phyloP scores from a whole-genome alignment of 2,888 invertebrate species.

The Pristionchus arcanus region DNA sequence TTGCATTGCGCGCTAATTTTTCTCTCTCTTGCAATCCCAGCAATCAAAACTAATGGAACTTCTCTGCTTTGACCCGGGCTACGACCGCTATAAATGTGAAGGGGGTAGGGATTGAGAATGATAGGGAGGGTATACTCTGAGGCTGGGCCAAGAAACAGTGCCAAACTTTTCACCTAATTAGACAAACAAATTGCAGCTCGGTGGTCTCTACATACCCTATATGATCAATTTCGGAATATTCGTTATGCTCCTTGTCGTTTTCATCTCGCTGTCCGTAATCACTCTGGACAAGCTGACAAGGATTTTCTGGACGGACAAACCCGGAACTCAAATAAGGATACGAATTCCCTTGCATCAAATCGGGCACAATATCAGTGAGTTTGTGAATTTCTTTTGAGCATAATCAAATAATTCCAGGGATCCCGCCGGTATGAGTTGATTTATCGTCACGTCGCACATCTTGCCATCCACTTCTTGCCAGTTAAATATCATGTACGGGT shows the following conservation, averaged over 20 bases:
- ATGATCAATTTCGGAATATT: neutral
- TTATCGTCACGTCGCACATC: neutral
- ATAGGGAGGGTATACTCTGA: too few relatives aligned
- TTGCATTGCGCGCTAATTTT: too few relatives aligned
- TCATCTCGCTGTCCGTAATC: neutral
- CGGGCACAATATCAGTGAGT: neutral
- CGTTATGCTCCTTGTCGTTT: neutral
- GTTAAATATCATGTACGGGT: neutral
- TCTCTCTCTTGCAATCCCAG: too few relatives aligned
- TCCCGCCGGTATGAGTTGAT: neutral
- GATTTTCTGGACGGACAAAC: neutral
- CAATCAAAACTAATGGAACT: too few relatives aligned
- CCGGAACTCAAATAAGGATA: neutral
- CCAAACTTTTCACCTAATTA: neutral
- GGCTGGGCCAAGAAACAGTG: too few relatives aligned
- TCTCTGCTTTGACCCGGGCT: too few relatives aligned
- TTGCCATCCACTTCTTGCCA: neutral
- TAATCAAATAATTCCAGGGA: neutral
- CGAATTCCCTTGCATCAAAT: neutral
- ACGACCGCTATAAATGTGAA: too few relatives aligned
- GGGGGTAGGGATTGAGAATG: too few relatives aligned
- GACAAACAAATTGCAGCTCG: neutral
- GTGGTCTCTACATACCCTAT: neutral
- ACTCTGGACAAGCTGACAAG: neutral
- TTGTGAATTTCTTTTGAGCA: neutral